Conservation (phyloP, 2,797 vertebrate genomes). For the Falco columbarius region DNA sequence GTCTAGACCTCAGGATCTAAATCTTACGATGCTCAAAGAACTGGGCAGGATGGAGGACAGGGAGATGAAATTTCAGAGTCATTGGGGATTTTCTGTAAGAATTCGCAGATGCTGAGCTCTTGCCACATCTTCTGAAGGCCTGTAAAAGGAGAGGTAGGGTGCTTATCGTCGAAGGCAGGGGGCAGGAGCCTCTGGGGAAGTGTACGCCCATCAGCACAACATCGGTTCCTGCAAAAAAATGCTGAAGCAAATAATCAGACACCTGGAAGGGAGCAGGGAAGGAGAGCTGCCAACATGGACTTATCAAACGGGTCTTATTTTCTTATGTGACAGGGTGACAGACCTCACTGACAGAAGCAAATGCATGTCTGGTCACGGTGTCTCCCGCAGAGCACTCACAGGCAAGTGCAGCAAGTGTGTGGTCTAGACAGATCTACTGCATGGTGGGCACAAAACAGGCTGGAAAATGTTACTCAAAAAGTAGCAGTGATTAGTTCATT, state of each 20-base stretch:
- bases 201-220: neutral
- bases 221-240: neutral
- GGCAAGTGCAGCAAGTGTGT: conserved; percentile 5
- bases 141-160: neutral
- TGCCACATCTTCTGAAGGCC: neutral
- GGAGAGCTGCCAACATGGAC: conserved; percentile 24
- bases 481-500: neutral
- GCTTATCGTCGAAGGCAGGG: neutral
- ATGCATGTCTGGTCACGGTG: conserved; percentile 39
- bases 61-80: neutral
- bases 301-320: conserved; percentile 45
- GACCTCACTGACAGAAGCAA: conserved; percentile 53
- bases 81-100: neutral
- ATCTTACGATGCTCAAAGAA: neutral
- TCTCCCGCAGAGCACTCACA: neutral
- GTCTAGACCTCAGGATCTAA: conserved; percentile 34
- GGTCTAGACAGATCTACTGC: conserved; percentile 44
- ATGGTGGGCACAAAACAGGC: neutral
- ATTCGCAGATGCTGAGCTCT: neutral
- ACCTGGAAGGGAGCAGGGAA: conserved; percentile 36
- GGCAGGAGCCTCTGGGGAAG: neutral
- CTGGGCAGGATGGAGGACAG: fast-evolving
- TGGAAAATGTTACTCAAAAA: neutral
- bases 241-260: neutral
- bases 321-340: conserved; percentile 57